Conservation (phyloP, 2,888 invertebrate genomes). For the Chloroclysta siterata region DNA sequence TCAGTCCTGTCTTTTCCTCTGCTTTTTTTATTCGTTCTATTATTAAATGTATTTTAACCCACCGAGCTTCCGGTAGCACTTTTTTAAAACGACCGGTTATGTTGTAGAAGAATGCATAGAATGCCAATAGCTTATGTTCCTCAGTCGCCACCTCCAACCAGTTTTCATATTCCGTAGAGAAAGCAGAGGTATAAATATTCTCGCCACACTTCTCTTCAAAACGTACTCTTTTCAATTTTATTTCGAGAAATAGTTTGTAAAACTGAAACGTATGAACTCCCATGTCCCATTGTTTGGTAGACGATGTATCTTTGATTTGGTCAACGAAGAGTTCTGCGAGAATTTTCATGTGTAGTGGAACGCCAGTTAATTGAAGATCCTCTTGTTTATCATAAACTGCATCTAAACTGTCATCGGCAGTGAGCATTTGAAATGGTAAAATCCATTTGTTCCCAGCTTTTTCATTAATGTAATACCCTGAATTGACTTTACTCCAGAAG, state of each 20-base stretch:
- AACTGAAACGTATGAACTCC: constrained; percentile 3
- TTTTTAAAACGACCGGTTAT: neutral
- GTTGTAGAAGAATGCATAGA: constrained; percentile 1
- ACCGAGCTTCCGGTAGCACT: neutral
- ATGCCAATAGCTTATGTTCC: constrained; percentile 2
- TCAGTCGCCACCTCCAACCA: neutral
- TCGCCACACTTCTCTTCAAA: neutral
- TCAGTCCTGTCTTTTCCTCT: constrained; percentile 2
- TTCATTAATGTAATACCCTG: no score
- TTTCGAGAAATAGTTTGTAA: constrained; percentile 3
- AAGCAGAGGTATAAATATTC: neutral
- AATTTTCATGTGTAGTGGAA: constrained; percentile 2
- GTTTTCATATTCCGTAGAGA: neutral
- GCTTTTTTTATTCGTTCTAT: constrained; percentile 1
- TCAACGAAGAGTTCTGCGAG: neutral
- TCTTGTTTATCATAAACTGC: no score
- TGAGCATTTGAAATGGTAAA: no score
- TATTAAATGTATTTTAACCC: neutral
- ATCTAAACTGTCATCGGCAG: no score
- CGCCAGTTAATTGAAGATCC: no score
- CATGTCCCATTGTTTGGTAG: neutral
- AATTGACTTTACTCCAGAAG: no score
- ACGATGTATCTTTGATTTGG: constrained; percentile 1
- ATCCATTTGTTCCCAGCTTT: neutral
- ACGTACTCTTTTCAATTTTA: constrained; percentile 2